A percentile compares a stretch with the other conserved stretches of the same genome.
These are phyloP conservation scores for Pristionchus japonicus DNA, from an alignment of 2,888 invertebrate species.

Conservation along the genomic window DNA sequence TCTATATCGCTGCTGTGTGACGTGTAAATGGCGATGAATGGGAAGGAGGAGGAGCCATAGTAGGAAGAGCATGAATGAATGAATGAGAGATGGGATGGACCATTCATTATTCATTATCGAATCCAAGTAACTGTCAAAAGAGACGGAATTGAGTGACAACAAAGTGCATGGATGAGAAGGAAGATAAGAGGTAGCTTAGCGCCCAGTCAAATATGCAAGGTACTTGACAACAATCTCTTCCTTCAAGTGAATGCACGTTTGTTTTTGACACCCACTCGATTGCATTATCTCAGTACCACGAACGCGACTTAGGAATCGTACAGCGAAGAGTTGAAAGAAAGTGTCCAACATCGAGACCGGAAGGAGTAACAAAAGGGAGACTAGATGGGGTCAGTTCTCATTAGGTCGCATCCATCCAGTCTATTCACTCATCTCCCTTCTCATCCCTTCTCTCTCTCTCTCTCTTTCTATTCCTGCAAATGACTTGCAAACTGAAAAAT, in stretches of 20 bases:
- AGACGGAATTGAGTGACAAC: neutral
- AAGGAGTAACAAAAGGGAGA: neutral
- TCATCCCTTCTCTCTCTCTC: too few relatives aligned
- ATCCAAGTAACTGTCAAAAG: neutral
- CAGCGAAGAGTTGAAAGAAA: neutral
- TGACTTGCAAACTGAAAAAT: constrained; percentile 32
- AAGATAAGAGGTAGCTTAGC: neutral
- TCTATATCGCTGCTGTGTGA: neutral
- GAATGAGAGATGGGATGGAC: neutral
- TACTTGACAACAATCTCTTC: neutral
- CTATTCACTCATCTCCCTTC: neutral
- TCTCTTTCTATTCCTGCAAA: constrained; percentile 18
- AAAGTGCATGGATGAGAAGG: neutral
- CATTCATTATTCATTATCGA: neutral
- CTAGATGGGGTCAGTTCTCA: constrained; percentile 15
- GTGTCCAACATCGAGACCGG: neutral
- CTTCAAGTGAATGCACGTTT: neutral
- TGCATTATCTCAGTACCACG: neutral
- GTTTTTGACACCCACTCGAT: neutral
- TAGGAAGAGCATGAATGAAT: neutral
- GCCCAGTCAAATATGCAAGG: neutral
- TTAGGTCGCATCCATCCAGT: neutral
- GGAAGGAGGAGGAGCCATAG: neutral
- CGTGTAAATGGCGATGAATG: neutral
- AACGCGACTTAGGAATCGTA: neutral